Conservation (phyloP, 2,113 vertebrate species). For the Artemisiospiza belli region DNA sequence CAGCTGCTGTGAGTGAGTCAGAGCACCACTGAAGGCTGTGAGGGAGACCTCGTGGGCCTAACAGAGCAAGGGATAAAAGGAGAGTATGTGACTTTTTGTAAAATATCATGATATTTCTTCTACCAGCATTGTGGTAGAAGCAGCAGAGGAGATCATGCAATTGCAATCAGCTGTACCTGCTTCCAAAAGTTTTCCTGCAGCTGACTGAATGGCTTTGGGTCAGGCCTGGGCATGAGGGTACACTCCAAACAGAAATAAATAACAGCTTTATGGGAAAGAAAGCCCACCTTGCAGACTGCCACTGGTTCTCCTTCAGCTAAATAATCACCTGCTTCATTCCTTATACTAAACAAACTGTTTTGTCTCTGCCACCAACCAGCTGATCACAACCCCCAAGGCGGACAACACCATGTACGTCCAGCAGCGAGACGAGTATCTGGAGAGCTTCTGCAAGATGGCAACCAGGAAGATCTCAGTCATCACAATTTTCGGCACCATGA, state of each 20-base stretch:
- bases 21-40: not conserved
- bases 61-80: not conserved
- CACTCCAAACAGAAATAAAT: not conserved
- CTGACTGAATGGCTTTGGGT: not conserved
- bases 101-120: not conserved
- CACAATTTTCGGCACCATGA: constrained; percentile 89
- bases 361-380: constrained; percentile 74
- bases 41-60: not conserved
- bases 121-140: not conserved
- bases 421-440: constrained; percentile 95
- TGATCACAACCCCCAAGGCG: constrained; percentile 89
- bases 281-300: not conserved
- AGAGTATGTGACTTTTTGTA: not conserved
- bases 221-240: not conserved
- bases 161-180: not conserved
- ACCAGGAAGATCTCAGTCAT: constrained; percentile 94
- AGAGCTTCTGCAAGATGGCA: constrained; percentile 98
- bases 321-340: not conserved
- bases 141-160: not conserved
- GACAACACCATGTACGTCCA: constrained; percentile 92
- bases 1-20: accelerated
- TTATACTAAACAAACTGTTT: constrained; percentile 41
- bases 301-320: not conserved
- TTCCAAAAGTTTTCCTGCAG: not conserved
- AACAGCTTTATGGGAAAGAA: not conserved